Base-by-base conservation (phyloP, 2,888 invertebrate genomes). In the Papilio protenor region DNA sequence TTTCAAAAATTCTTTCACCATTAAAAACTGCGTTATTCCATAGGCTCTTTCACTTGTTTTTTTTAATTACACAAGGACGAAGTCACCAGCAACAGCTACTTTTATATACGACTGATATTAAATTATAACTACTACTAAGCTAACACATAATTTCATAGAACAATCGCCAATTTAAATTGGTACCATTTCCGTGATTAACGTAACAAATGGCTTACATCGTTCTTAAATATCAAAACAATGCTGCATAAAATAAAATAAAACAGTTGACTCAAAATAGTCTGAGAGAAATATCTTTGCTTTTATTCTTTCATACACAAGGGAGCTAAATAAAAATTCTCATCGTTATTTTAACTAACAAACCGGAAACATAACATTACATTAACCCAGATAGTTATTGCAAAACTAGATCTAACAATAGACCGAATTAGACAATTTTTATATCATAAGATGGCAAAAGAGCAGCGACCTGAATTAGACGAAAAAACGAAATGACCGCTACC, bases 331-430 rank as follows among this genome's bases (percentile, higher is more conserved):
- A 10, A 23, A 14, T 40, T 66, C 40, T 66, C 66, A 40, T 40
- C 40, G 16, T 66, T 66, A 66, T 40, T 66, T 40, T 27, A 66
- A 66, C 33, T 40, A 40, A 40, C 40, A 40, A 66, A 40, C 66
- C 40, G 66, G 66, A 66, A 40, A 66, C 40, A 66, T 66, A 11
- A 59, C 57, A 59, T 52, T 52, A 52, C 52, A 52, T 64, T 64
- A 64, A 66, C 66, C 66, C 40, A 2, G 66, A 40, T 40, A 40
- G 18, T 40, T 64, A 40, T 40, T 64, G 2, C 40, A 40, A 40
- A 64, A 64, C 64, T 64, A 64, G 64, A 6, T 33, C 18, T 33
- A 64, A 64, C 64, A 64, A 40, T 64, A 40, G 33, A 33, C 64
- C 18, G 33, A 64, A 40, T 11, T 16, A 33, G 18, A 55, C n/a